These are phyloP conservation scores for Paramisgurnus dabryanus DNA, from an alignment of 2,113 vertebrate species.

Conservation along the genomic window DNA sequence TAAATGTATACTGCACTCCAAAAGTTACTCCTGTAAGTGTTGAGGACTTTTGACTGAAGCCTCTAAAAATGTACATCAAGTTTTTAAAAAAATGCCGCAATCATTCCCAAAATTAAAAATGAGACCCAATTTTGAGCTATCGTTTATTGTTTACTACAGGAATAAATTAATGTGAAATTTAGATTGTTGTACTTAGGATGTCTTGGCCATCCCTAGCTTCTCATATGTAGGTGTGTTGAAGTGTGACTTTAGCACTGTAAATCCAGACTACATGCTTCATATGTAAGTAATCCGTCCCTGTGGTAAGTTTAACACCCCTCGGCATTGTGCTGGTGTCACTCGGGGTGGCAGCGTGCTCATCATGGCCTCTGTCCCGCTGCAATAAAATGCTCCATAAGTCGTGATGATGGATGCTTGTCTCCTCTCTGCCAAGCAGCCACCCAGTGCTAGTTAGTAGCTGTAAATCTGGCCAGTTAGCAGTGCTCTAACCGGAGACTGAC, in stretches of 20 bases:
- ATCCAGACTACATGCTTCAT: conserved; percentile 25
- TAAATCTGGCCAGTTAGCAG: conserved; percentile 84
- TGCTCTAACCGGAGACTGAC: conserved; percentile 79
- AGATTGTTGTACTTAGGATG: background rate
- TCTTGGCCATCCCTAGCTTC: too few relatives aligned
- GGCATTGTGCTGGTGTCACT: conserved; percentile 35
- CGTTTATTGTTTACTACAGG: too few relatives aligned
- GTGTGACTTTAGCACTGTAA: conserved; percentile 28
- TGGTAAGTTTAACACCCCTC: conserved; percentile 32
- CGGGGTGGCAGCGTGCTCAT: conserved; percentile 12
- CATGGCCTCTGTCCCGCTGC: conserved; percentile 14
- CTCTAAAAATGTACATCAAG: too few relatives aligned
- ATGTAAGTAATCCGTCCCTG: conserved; percentile 7
- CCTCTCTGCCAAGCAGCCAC: conserved; percentile 64
- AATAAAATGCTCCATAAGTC: conserved; percentile 60
- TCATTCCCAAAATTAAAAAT: too few relatives aligned
- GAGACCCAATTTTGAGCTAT: too few relatives aligned
- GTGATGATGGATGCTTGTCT: conserved; percentile 58
- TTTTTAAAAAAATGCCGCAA: too few relatives aligned
- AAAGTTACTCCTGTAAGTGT: too few relatives aligned
- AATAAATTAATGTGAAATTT: background rate
- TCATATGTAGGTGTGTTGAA: conserved; percentile 25
- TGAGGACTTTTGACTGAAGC: too few relatives aligned
- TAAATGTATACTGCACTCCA: too few relatives aligned
- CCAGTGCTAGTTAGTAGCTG: conserved; percentile 74